Evolutionary conservation across 2,888 invertebrate genomes (phyloP).

Genomic region (Cheilosia grossa): DNA sequence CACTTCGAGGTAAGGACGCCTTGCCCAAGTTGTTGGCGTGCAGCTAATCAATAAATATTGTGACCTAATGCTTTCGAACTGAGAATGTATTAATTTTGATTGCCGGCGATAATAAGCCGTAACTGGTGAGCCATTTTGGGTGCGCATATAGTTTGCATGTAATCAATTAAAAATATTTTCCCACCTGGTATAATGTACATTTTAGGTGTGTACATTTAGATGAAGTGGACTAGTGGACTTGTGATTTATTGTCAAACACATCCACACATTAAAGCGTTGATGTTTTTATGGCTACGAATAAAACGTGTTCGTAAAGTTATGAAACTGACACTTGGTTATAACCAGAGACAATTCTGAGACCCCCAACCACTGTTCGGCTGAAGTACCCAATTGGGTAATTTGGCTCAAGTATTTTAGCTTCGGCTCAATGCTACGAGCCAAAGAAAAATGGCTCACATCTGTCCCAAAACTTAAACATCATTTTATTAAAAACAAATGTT

Average conservation of each 20-base stretch:
- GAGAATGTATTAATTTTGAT: conserved; percentile 57
- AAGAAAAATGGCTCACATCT: too few species aligned
- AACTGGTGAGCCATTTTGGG: conserved; percentile 1
- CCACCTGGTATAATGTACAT: background rate
- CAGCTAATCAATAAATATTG: conserved; percentile 58
- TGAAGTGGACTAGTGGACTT: background rate
- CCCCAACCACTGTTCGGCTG: too few species aligned
- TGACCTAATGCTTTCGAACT: conserved; percentile 61
- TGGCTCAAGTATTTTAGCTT: too few species aligned
- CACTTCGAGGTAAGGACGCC: conserved; percentile 21
- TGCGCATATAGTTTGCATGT: conserved; percentile 1
- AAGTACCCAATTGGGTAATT: too few species aligned
- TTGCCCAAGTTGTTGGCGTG: conserved; percentile 39
- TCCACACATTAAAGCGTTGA: too few species aligned
- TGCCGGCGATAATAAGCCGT: conserved; percentile 39
- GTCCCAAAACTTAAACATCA: too few species aligned
- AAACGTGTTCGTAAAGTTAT: too few species aligned
- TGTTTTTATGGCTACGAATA: too few species aligned
- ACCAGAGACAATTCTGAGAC: too few species aligned
- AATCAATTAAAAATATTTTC: conserved; percentile 46
- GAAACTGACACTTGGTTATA: too few species aligned
- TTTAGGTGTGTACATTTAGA: conserved; percentile 7
- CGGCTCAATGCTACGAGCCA: too few species aligned
- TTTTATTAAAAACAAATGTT: too few species aligned
- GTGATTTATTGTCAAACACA: conserved; percentile 25